These are phyloP conservation scores for Pelobates fuscus DNA, from an alignment of 2,113 vertebrate species.

Conservation along the genomic window DNA sequence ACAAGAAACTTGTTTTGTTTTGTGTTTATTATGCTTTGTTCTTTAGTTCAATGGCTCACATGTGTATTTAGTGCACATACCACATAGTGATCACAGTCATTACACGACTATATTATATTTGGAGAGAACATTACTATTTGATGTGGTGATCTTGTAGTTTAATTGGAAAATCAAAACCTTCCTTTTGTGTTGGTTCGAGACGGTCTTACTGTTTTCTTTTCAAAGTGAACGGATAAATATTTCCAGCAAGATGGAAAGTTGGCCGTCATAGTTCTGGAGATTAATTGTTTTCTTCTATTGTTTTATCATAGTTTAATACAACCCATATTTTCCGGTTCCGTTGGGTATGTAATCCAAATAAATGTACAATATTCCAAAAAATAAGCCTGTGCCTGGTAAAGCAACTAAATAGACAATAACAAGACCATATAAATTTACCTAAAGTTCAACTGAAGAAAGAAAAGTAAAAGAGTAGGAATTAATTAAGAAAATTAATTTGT, in stretches of 20 bases:
- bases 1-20: conserved; percentile 33
- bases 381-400: too few species aligned
- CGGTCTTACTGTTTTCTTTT: conserved; percentile 31
- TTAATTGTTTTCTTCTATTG: not conserved
- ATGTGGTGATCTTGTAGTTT: conserved; percentile 43
- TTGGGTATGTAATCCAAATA: not conserved
- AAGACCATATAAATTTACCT: too few species aligned
- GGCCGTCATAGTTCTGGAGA: not conserved
- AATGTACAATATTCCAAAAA: too few species aligned
- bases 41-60: conserved; percentile 36
- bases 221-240: conserved; percentile 52
- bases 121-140: conserved; percentile 25
- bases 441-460: too few species aligned
- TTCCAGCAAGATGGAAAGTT: conserved; percentile 29
- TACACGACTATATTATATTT: conserved; percentile 24
- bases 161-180: conserved; percentile 47
- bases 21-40: conserved; percentile 43
- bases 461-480: too few species aligned
- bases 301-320: not conserved
- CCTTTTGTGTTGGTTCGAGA: conserved; percentile 49
- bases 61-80: conserved; percentile 19
- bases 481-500: too few species aligned
- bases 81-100: conserved; percentile 6
- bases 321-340: not conserved
- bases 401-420: too few species aligned